A percentile compares a stretch with the other conserved stretches of the same genome.
Evolutionary conservation across 2,888 invertebrate genomes (phyloP).

Genomic region (Drosophila bunnanda): DNA sequence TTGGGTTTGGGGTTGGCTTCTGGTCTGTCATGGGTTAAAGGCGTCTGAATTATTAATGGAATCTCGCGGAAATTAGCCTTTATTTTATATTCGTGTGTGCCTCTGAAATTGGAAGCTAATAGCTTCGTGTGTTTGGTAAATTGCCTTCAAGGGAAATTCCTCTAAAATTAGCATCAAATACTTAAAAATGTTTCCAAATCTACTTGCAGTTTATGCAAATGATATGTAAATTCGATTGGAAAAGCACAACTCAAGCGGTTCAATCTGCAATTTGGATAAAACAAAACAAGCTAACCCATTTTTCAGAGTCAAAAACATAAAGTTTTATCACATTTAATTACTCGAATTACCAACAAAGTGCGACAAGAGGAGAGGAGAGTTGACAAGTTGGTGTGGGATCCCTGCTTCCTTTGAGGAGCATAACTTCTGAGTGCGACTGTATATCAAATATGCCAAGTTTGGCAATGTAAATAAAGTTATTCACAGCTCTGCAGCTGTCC

Average conservation of each 20-base stretch:
- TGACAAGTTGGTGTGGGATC: neutral
- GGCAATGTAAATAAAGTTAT: conserved; percentile 25
- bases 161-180: neutral
- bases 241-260: neutral
- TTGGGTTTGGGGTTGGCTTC: neutral
- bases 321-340: conserved; percentile 15
- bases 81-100: neutral
- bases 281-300: neutral
- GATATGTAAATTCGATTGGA: neutral
- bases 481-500: conserved; percentile 4
- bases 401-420: conserved; percentile 1
- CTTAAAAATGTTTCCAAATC: neutral
- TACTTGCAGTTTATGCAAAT: neutral
- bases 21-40: conserved; percentile 16
- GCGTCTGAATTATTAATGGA: neutral
- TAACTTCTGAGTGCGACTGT: conserved; percentile 20
- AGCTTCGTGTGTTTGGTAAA: neutral
- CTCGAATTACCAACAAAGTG: conserved; percentile 8
- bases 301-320: neutral
- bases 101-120: neutral
- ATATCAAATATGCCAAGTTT: conserved; percentile 25
- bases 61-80: conserved; percentile 5
- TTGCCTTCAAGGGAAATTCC: neutral
- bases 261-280: neutral
- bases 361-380: too few relatives aligned